Evolutionary conservation across 2,888 invertebrate genomes (phyloP), one percentile per base, ranked within the genome.

Genomic region (Diogma glabrata): DNA sequence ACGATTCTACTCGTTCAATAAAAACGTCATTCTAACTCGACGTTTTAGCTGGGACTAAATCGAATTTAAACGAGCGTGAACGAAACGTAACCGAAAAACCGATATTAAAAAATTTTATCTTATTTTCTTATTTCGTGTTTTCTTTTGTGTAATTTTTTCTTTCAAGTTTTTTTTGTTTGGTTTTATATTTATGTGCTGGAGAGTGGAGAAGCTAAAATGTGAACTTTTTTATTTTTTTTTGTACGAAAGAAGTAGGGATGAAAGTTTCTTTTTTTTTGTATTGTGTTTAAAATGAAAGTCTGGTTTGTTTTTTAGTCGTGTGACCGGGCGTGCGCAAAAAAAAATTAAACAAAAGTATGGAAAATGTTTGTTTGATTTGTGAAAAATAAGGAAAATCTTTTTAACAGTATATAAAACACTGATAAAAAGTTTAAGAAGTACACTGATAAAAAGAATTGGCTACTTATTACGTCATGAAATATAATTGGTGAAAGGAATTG

Each of bases 21-120:
- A 24, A 43, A 46, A 46, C 46, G 46, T 46, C 46, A 46, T 46
- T 24, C 24, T 24, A 17, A 24, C 24, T 46, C 16, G 24, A 46
- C 24, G 46, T 24, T 46, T 46, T 46, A 46, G 46, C 46, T 46
- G 46, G 46, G 46, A 46, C 46, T 46, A 46, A 46, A 46, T 46
- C 46, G 46, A 46, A 46, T 46, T 46, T 46, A 46, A 46, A 46
- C 46, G 46, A 46, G 24, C 4, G 16, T 10, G 14, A 46, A 46
- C 46, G 46, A 46, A 46, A 46, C 28, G 2, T 12, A 28, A 28
- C 28, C 10, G 3, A 9, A 28, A 28, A 28, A 28, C 2, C 28
- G n/a, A 28, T 28, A 28, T n/a, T n/a, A 28, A 28, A 28, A 2
- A 38, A 38, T 38, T 2, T 38, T 38, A 19, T 38, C 7, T 38